Conservation (phyloP, 92 coral and sea anemone genomes). For the Umimayanthus chanpuru region DNA sequence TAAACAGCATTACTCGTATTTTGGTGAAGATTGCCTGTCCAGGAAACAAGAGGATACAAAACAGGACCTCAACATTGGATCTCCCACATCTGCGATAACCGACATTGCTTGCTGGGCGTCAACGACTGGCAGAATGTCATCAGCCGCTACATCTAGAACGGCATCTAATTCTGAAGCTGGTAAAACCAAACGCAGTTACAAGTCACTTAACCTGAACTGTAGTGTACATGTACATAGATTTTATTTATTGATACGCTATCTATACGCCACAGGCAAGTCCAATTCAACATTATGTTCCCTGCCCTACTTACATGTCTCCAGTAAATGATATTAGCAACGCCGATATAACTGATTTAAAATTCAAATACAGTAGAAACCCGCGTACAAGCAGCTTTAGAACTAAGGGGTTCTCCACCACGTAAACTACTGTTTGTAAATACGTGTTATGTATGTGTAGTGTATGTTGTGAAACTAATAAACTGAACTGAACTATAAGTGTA, state of each 20-base stretch:
- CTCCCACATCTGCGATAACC: conserved; percentile 62
- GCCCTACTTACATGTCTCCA: too few species aligned
- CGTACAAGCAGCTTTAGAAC: conserved; percentile 4
- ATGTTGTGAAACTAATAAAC: too few species aligned
- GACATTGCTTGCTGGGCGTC: conserved; percentile 36
- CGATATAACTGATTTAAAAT: too few species aligned
- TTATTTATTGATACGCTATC: too few species aligned
- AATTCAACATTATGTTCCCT: too few species aligned
- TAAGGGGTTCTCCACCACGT: too few species aligned
- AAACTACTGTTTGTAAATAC: too few species aligned
- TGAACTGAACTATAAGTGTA: not conserved
- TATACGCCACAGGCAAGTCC: too few species aligned
- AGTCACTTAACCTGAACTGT: not conserved
- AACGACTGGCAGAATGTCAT: not conserved
- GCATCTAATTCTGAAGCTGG: not conserved
- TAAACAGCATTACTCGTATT: not conserved
- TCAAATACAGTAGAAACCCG: too few species aligned
- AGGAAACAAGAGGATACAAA: conserved; percentile 53
- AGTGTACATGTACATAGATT: too few species aligned
- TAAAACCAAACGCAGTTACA: not conserved
- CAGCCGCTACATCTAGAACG: not conserved
- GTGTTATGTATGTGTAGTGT: too few species aligned
- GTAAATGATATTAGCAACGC: too few species aligned
- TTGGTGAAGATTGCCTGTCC: conserved; percentile 3
- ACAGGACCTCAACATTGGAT: conserved; percentile 68